Base-by-base conservation (phyloP, 1,140 invertebrate genomes). In the Phthorimaea operculella region DNA sequence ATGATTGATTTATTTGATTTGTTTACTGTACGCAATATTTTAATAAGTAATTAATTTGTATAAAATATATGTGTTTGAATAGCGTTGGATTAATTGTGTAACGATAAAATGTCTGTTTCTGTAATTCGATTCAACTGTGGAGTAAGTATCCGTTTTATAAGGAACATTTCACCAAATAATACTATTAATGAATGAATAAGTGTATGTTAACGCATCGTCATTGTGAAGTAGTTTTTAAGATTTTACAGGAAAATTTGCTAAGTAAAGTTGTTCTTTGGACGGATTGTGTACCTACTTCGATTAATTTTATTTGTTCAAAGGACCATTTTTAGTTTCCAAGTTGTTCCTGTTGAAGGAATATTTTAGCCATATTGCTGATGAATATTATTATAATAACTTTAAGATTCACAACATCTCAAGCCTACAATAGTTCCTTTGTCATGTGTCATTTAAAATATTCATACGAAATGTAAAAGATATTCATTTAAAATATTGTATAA, bases 391-490 rank as follows among this genome's bases (percentile, higher is more conserved):
- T 28, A 28, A 28, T 28, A 28, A 28, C 69, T 51, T 78, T 76
- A 80, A 78, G 68, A 48, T 59, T 73, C 73, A 75, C 70, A 72
- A 75, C 77, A 80, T 79, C 74, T 79, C 77, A 78, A 80, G 74
- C 80, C 76, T 83, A 76, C 81, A 84, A 84, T 82, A 82, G 81
- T 84, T 84, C 81, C 81, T 84, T 82, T 81, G 68, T 79, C 68
- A 83, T 82, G 81, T 84, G 81, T 84, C 81, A 84, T 84, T 73
- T 78, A 60, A n/a, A n/a, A 53, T 82, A 74, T 72, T 81, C 74
- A 70, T 81, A 81, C 70, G 67, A 64, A 72, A 74, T 68, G 64
- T 72, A 69, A 73, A 73, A 70, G 69, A 72, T 74, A 74, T 76
- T 76, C 72, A 72, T 78, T 79, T 71, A 76, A 47, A 68, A 70